Evolutionary conservation across 2,113 vertebrate genomes (phyloP).

Genomic region (Eublepharis macularius): DNA sequence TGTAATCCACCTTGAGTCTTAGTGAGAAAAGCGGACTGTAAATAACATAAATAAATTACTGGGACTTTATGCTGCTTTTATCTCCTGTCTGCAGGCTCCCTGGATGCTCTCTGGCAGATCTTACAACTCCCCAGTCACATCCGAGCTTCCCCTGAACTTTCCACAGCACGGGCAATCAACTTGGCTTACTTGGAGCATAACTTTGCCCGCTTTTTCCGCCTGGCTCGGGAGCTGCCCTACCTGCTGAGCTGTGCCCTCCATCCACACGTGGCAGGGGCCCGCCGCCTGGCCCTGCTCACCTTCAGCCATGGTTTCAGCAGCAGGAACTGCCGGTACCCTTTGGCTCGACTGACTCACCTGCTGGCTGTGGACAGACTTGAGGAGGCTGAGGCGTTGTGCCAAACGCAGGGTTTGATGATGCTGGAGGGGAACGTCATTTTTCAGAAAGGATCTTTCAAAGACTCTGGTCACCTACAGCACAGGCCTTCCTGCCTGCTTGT

Average conservation of each 20-base stretch:
- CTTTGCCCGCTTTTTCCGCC: constrained; percentile 63
- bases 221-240: constrained; percentile 71
- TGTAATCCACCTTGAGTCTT: too few relatives aligned
- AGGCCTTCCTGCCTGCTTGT: not conserved
- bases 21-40: too few relatives aligned
- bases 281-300: constrained; percentile 69
- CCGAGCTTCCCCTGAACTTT: not conserved
- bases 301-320: constrained; percentile 81
- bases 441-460: constrained; percentile 23
- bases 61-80: not conserved
- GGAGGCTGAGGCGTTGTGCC: not conserved
- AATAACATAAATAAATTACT: too few relatives aligned
- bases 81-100: constrained; percentile 56
- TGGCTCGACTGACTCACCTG: not conserved
- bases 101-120: constrained; percentile 53
- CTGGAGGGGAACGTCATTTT: not conserved
- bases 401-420: not conserved
- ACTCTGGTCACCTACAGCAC: not conserved
- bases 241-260: constrained; percentile 78
- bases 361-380: not conserved
- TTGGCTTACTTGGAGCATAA: constrained; percentile 38
- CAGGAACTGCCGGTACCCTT: constrained; percentile 68
- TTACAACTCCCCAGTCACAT: constrained; percentile 55
- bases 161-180: constrained; percentile 5
- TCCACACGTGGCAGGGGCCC: constrained; percentile 69